A percentile compares a stretch with the other conserved stretches of the same genome.
phyloP scores from a whole-genome alignment of 1,140 invertebrate species.

The Antheraea pernyi region DNA sequence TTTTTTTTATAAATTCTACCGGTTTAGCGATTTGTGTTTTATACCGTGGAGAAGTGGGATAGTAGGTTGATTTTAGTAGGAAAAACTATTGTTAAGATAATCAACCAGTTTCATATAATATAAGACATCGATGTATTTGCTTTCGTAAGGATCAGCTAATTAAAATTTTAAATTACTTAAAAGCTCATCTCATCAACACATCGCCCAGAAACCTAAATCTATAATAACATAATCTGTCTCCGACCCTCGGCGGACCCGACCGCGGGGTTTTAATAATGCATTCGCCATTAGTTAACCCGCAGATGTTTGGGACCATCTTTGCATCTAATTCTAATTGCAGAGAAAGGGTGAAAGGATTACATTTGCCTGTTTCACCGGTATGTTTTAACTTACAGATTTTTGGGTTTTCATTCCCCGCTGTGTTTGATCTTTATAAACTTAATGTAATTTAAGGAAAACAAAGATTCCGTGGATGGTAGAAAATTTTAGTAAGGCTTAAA shows the following conservation, averaged over 20 bases:
- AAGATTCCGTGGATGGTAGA: not conserved
- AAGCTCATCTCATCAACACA: constrained; percentile 20
- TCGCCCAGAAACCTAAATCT: constrained; percentile 39
- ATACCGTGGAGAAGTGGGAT: too few relatives aligned
- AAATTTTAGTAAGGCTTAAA: not conserved
- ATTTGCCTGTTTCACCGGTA: constrained; percentile 37
- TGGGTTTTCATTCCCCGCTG: not conserved
- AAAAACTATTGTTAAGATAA: too few relatives aligned
- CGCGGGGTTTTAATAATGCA: constrained; percentile 70
- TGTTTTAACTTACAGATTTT: constrained; percentile 36
- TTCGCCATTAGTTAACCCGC: constrained; percentile 70
- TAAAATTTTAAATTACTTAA: constrained; percentile 6
- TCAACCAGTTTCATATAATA: not conserved
- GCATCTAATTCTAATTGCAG: constrained; percentile 67
- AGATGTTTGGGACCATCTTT: constrained; percentile 60
- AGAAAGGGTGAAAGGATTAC: constrained; percentile 67
- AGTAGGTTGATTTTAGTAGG: too few relatives aligned
- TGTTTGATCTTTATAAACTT: not conserved
- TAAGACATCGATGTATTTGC: not conserved
- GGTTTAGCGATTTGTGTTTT: too few relatives aligned
- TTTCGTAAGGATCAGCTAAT: not conserved
- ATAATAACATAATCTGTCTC: constrained; percentile 67
- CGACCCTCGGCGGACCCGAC: constrained; percentile 45
- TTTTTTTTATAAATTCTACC: too few relatives aligned
- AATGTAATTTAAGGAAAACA: not conserved